These are phyloP conservation scores for Lepidonotus clava DNA, from an alignment of 2,888 invertebrate species.

Conservation along the genomic window DNA sequence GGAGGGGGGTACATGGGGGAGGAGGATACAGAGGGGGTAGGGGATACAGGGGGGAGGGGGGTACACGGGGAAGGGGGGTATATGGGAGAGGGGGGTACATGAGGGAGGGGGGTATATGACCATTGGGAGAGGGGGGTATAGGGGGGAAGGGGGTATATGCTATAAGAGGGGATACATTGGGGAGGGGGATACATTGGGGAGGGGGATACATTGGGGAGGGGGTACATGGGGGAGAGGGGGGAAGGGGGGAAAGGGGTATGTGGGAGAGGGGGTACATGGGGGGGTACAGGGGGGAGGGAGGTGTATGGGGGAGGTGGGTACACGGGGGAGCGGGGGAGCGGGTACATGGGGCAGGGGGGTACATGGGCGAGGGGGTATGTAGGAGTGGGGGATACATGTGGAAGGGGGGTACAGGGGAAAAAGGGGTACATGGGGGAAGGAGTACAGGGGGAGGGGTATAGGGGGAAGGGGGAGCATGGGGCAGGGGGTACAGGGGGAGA, in stretches of 20 bases:
- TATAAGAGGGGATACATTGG: background rate
- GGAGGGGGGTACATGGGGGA: too few species aligned
- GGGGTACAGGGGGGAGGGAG: background rate
- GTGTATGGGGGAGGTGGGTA: background rate
- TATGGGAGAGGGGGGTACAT: too few species aligned
- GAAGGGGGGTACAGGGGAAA: background rate
- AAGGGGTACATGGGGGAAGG: background rate
- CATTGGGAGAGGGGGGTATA: background rate
- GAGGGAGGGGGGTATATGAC: background rate
- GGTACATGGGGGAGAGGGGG: background rate
- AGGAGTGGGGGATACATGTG: background rate
- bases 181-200: background rate
- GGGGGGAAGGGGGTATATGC: background rate
- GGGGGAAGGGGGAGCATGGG: background rate
- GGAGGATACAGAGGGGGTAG: too few species aligned
- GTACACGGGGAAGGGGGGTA: too few species aligned
- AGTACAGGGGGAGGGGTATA: background rate
- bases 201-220: background rate
- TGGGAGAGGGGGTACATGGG: background rate
- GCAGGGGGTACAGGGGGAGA: background rate
- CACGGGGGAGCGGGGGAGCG: background rate
- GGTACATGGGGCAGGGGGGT: background rate
- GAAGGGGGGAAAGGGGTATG: background rate
- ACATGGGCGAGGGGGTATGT: background rate
- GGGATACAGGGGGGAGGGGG: too few species aligned